phyloP scores from a whole-genome alignment of 1,140 invertebrate species.

The Solenopsis invicta region DNA sequence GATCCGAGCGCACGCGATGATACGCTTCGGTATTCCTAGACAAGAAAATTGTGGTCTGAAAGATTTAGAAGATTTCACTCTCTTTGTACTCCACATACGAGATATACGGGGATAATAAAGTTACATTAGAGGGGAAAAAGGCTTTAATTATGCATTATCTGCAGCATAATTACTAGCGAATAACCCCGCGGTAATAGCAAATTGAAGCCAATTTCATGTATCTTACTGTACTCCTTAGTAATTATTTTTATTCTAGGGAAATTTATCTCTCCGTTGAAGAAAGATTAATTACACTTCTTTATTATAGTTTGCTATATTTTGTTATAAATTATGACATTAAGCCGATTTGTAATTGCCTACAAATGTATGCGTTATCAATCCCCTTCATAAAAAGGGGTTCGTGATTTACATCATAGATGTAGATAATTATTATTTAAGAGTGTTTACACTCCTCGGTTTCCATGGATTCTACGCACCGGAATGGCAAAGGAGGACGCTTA shows the following conservation, averaged over 20 bases:
- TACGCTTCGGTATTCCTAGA: not conserved
- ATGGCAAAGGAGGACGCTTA: not conserved
- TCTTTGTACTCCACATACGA: not conserved
- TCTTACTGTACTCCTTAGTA: not conserved
- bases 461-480: not conserved
- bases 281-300: not conserved
- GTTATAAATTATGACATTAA: not conserved
- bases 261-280: not conserved
- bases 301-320: not conserved
- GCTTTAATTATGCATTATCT: slow-evolving; percentile 1
- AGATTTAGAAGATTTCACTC: slow-evolving; percentile 24
- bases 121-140: not conserved
- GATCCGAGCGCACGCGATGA: not conserved
- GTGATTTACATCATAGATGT: slow-evolving; percentile 12
- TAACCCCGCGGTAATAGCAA: not conserved
- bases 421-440: slow-evolving; percentile 3
- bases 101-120: not conserved
- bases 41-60: slow-evolving; percentile 23
- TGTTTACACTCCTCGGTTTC: slow-evolving; percentile 8
- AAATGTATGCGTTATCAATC: not conserved
- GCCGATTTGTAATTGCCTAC: not conserved
- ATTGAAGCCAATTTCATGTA: not conserved
- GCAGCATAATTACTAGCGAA: not conserved
- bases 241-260: slow-evolving; percentile 2
- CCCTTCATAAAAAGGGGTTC: not conserved